Evolutionary conservation across 2,888 invertebrate genomes (phyloP).

Genomic region (Himalopsyche kuldschensis): DNA sequence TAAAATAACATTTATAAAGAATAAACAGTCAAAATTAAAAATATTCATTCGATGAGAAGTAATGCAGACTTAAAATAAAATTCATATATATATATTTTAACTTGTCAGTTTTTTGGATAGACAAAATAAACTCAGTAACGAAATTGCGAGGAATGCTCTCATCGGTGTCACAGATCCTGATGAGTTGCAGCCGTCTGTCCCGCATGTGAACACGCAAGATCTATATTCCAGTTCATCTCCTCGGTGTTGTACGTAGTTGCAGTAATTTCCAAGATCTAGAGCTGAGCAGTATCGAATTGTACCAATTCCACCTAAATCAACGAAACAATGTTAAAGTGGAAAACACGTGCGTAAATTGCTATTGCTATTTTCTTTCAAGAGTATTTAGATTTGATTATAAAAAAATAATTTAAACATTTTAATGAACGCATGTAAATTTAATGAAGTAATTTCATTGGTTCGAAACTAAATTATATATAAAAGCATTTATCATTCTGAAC

Average conservation of each 20-base stretch:
- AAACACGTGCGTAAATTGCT: too few relatives aligned
- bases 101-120: background rate
- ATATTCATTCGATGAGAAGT: background rate
- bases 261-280: conserved; percentile 83
- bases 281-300: conserved; percentile 88
- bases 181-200: conserved; percentile 81
- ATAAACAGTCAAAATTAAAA: background rate
- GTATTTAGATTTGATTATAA: too few relatives aligned
- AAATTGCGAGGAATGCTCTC: background rate
- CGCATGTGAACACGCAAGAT: conserved; percentile 86
- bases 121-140: background rate
- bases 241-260: conserved; percentile 81
- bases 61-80: background rate
- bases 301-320: conserved; percentile 77
- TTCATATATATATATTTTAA: background rate
- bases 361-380: too few relatives aligned
- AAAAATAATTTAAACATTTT: too few relatives aligned
- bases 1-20: background rate
- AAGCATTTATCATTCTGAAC: too few relatives aligned
- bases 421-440: too few relatives aligned
- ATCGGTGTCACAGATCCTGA: conserved; percentile 44
- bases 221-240: conserved; percentile 85
- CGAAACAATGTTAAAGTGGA: background rate
- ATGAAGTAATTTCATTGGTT: too few relatives aligned
- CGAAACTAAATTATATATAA: too few relatives aligned